Base-by-base conservation (phyloP, 2,797 vertebrate genomes). In the Uromys caudimaculatus region DNA sequence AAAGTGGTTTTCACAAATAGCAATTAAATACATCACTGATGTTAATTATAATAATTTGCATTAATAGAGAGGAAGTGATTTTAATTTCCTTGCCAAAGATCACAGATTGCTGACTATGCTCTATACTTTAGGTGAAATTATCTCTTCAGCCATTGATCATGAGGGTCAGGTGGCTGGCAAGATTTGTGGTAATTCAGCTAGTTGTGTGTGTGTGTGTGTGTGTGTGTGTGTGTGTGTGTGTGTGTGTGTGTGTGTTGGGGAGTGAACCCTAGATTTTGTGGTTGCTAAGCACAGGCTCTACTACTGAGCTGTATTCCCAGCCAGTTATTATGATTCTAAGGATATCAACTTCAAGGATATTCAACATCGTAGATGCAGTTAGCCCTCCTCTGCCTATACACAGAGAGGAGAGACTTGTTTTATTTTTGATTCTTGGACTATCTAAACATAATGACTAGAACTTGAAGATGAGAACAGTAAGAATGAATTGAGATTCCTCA, bases 1-100 rank as follows among this genome's bases (percentile, higher is more conserved):
- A 97, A 97, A 95, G 79, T 94, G 64, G 75, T 92, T 95, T 97
- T 97, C 94, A 93, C 85, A 97, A 97, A 97, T 89, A 97, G 93
- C 85, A 97, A 98, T 98, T 98, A 97, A 95, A 97, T 94, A 95
- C 81, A 97, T 96, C 90, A 97, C 83, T 58, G 60, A 97, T 94
- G 95, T 96, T 97, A 97, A 97, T 97, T 97, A 97, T 41, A 96
- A 97, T 96, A 96, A 97, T 97, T 97, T 98, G 96, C 95, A 96
- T 97, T 97, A 97, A 94, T 96, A 96, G 75, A 95, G 91, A 97
- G 95, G 93, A 97, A 97, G 91, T 89, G 92, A 97, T 98, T 98
- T 97, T 88, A 98, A 96, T 96, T 97, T 97, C 92, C 81, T 96
- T 97, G 87, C 93, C 95, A 97, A 96, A 96, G 94, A 95, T 96